Conservation (phyloP, 1,140 invertebrate genomes). For the Bombus huntii region DNA sequence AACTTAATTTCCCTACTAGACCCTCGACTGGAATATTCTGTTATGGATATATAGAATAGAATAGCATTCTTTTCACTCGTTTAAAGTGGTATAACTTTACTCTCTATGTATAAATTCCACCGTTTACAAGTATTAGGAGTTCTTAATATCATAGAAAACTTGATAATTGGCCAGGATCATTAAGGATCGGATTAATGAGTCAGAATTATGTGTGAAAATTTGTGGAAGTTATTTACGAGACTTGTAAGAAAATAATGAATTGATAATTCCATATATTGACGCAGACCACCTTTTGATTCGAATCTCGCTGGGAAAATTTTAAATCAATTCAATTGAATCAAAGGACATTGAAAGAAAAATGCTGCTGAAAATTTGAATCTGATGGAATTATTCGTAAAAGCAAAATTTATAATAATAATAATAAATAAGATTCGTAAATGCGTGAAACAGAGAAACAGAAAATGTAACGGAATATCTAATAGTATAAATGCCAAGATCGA, state of each 20-base stretch:
- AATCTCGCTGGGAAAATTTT: not conserved
- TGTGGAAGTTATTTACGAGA: not conserved
- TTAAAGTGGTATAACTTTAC: not conserved
- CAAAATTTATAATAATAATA: not conserved
- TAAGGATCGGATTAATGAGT: too few species aligned
- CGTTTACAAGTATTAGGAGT: not conserved
- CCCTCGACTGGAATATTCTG: too few species aligned
- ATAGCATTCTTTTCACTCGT: too few species aligned
- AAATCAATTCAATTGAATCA: accelerated
- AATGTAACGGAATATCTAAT: not conserved
- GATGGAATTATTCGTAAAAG: not conserved
- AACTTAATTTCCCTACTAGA: not conserved
- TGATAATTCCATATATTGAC: too few species aligned
- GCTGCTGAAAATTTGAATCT: not conserved
- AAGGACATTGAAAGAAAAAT: not conserved
- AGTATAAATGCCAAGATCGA: not conserved
- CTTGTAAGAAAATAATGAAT: not conserved
- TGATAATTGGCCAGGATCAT: too few species aligned
- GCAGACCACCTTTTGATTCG: too few species aligned
- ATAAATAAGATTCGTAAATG: not conserved
- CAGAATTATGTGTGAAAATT: not conserved
- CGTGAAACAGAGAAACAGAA: not conserved
- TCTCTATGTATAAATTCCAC: not conserved
- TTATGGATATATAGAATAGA: too few species aligned
- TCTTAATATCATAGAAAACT: not conserved